Evolutionary conservation across 2,113 vertebrate genomes (phyloP).

Genomic region (Athene cunicularia): DNA sequence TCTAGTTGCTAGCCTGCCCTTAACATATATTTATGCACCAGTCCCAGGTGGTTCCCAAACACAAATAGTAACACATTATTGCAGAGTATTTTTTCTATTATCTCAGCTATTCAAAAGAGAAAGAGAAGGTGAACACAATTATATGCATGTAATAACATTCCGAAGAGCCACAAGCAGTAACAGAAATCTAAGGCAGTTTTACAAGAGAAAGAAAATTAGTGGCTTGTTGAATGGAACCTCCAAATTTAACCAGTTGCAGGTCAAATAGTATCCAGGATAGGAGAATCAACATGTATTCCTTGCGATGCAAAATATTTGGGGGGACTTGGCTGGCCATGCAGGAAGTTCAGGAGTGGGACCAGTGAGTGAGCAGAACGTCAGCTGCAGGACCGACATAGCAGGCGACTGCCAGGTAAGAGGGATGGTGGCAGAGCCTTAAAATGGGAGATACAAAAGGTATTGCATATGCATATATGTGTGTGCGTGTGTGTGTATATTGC

Average conservation of each 20-base stretch:
- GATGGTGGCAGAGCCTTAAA: neutral
- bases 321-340: neutral
- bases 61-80: slow-evolving; percentile 7
- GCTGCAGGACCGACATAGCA: neutral
- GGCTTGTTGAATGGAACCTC: neutral
- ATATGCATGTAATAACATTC: neutral
- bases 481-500: neutral
- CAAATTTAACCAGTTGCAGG: neutral
- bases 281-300: neutral
- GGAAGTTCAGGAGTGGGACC: neutral
- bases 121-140: neutral
- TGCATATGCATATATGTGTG: neutral
- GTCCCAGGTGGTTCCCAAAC: neutral
- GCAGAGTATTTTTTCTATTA: neutral
- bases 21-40: neutral
- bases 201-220: neutral
- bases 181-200: neutral
- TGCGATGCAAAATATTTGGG: neutral
- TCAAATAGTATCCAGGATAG: neutral
- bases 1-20: neutral
- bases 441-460: neutral
- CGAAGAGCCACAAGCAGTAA: neutral
- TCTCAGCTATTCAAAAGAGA: neutral
- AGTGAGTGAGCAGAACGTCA: neutral
- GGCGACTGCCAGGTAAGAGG: neutral